A percentile compares a stretch with the other conserved stretches of the same genome.
Conservation (phyloP, 2,797 vertebrate species). For the Fistularia commersonii region DNA sequence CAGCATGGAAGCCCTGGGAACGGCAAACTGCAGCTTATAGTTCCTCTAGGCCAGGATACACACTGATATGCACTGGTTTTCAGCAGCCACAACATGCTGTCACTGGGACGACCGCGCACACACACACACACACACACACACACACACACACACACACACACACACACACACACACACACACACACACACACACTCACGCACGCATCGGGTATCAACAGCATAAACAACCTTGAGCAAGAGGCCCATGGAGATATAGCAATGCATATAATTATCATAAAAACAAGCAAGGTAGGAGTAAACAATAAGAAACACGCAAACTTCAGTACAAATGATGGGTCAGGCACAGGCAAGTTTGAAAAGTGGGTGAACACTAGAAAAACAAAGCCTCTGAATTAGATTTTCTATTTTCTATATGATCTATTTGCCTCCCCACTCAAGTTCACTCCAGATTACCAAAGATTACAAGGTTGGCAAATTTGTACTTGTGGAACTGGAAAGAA, state of each 20-base stretch:
- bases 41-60: constrained; percentile 66
- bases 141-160: too few relatives aligned
- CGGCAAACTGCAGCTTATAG: constrained; percentile 56
- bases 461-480: constrained; percentile 30
- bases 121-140: constrained; percentile 61
- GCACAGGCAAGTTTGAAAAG: constrained; percentile 47
- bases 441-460: constrained; percentile 28
- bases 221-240: neutral
- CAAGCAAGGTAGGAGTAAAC: constrained; percentile 77
- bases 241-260: constrained; percentile 60
- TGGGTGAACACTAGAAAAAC: constrained; percentile 53
- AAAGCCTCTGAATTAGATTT: constrained; percentile 20
- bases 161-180: too few relatives aligned
- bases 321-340: constrained; percentile 54
- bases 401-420: neutral
- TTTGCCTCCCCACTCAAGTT: constrained; percentile 29
- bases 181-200: too few relatives aligned
- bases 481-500: constrained; percentile 31
- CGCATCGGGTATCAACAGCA: too few relatives aligned
- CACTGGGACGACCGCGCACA: too few relatives aligned
- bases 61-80: constrained; percentile 47
- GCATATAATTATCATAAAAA: constrained; percentile 68
- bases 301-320: constrained; percentile 21
- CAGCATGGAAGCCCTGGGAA: constrained; percentile 40
- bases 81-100: constrained; percentile 70